phyloP scores from a whole-genome alignment of 2,888 invertebrate genomes.

The Acanthoscelides obtectus region DNA sequence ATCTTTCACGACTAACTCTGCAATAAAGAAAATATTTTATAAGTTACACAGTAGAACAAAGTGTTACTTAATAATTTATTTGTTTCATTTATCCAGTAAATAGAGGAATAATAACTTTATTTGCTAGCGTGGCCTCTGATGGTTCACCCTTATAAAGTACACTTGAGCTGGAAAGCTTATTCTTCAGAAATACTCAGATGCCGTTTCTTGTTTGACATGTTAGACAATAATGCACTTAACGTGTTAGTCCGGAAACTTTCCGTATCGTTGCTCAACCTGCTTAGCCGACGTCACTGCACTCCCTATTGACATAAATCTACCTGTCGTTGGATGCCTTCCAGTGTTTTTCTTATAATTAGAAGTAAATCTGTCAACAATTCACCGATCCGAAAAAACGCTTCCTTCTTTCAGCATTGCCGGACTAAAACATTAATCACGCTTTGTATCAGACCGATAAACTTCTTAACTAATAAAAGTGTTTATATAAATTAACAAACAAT shows the following conservation, averaged over 20 bases:
- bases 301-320: neutral
- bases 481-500: neutral
- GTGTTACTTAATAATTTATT: too few species aligned
- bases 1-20: too few species aligned
- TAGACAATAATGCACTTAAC: too few species aligned
- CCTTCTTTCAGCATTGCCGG: neutral
- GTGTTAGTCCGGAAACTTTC: neutral
- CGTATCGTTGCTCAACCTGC: neutral
- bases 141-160: too few species aligned
- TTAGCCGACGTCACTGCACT: neutral
- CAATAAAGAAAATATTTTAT: too few species aligned
- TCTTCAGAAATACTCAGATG: too few species aligned
- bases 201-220: too few species aligned
- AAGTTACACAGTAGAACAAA: too few species aligned
- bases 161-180: too few species aligned
- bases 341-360: neutral
- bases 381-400: neutral
- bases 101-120: too few species aligned
- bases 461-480: neutral
- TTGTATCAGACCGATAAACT: neutral
- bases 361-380: neutral
- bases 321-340: neutral
- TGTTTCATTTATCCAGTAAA: too few species aligned
- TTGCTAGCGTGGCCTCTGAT: too few species aligned
- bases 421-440: neutral